These are phyloP conservation scores for Arctia plantaginis DNA, from an alignment of 2,888 invertebrate species.

Conservation along the genomic window DNA sequence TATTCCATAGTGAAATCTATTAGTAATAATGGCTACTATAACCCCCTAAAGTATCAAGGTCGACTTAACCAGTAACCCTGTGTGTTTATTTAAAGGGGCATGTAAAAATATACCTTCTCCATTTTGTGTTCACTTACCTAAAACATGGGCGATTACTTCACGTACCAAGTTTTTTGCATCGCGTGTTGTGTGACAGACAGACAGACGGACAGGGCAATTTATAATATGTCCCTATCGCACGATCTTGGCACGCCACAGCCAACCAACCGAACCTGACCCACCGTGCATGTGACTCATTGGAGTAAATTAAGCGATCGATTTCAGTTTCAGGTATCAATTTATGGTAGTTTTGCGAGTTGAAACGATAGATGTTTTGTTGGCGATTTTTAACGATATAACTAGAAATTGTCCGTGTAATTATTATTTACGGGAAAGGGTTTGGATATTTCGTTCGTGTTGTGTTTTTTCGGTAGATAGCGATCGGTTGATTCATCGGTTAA, in stretches of 20 bases:
- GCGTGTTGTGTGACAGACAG: conserved; percentile 83
- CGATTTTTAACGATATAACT: conserved; percentile 66
- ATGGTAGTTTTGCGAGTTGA: conserved; percentile 50
- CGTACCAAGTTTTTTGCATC: conserved; percentile 77
- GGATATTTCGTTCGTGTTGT: conserved; percentile 43
- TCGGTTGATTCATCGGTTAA: conserved; percentile 53
- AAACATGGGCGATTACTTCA: conserved; percentile 37
- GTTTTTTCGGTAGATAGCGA: conserved; percentile 38
- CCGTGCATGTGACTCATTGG: background rate
- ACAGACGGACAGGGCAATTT: conserved; percentile 84
- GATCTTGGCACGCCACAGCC: conserved; percentile 67
- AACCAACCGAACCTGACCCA: conserved; percentile 45
- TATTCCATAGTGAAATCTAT: too few species aligned
- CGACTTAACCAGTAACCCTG: too few species aligned
- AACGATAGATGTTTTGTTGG: conserved; percentile 47
- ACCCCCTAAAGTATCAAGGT: too few species aligned
- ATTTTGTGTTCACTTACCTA: conserved; percentile 23
- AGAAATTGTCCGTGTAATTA: conserved; percentile 66
- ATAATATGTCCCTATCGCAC: conserved; percentile 83
- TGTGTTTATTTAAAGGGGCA: too few species aligned
- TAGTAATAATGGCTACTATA: too few species aligned
- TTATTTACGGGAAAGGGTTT: conserved; percentile 63
- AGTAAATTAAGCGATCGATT: conserved; percentile 5
- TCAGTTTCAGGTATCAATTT: conserved; percentile 36
- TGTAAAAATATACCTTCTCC: conserved; percentile 36